Conservation (phyloP, 2,797 vertebrate genomes). For the Notolepis coatsorum region DNA sequence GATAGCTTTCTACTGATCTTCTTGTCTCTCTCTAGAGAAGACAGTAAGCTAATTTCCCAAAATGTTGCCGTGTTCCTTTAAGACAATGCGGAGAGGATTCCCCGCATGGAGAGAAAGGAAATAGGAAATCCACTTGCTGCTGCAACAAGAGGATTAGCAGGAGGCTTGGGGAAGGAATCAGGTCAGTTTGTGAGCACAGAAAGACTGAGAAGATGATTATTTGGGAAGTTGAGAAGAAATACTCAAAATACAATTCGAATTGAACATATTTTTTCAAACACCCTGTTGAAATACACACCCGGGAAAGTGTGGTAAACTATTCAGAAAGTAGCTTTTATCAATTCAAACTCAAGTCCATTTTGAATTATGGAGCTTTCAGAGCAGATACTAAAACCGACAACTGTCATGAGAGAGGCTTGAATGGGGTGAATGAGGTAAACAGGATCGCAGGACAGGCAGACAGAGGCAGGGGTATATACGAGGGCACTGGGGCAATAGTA, state of each 20-base stretch:
- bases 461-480: slow-evolving; percentile 16
- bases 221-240: slow-evolving; percentile 11
- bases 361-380: slow-evolving; percentile 41
- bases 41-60: no score
- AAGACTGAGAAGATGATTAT: slow-evolving; percentile 42
- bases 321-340: background rate
- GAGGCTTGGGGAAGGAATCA: slow-evolving; percentile 33
- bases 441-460: slow-evolving; percentile 12
- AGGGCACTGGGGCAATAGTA: slow-evolving; percentile 36
- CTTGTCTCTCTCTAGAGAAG: no score
- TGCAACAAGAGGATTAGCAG: slow-evolving; percentile 50
- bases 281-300: no score
- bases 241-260: no score
- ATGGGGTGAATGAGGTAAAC: slow-evolving; percentile 23
- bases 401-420: slow-evolving; percentile 37
- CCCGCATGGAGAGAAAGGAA: background rate
- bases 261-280: no score
- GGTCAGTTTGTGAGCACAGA: slow-evolving; percentile 34
- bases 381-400: slow-evolving; percentile 27
- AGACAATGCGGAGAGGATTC: background rate
- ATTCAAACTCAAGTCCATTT: slow-evolving; percentile 5
- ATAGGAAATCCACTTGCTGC: slow-evolving; percentile 23
- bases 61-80: no score
- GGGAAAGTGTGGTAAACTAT: background rate
- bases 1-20: no score